Conservation (phyloP, 2,113 vertebrate species). For the Grammomys surdaster region DNA sequence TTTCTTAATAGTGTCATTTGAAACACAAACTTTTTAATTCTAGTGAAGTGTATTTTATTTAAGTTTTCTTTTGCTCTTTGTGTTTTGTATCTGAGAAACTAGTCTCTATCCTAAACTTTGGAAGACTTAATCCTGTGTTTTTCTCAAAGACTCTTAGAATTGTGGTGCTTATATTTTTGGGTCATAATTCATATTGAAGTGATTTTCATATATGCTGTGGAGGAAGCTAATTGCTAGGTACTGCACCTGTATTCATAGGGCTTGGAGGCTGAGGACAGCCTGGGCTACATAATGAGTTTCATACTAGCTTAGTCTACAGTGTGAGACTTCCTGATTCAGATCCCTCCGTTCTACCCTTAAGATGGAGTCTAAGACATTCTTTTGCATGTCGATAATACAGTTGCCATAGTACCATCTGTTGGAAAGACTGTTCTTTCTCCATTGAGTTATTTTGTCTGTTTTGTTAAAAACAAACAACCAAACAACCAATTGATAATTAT, state of each 20-base stretch:
- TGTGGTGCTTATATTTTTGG: constrained; percentile 17
- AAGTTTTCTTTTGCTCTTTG: neutral
- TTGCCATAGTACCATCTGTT: constrained; percentile 42
- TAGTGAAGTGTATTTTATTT: neutral
- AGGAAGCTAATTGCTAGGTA: neutral
- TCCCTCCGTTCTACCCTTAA: neutral
- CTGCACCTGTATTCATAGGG: neutral
- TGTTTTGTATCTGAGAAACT: neutral
- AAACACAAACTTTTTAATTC: constrained; percentile 25
- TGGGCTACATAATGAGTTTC: neutral
- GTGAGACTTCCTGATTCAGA: neutral
- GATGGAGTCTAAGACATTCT: constrained; percentile 10
- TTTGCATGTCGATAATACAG: neutral
- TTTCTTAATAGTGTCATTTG: neutral
- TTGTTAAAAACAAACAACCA: neutral
- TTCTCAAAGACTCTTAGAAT: neutral
- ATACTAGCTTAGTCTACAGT: neutral
- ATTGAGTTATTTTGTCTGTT: constrained; percentile 33
- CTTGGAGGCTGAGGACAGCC: neutral
- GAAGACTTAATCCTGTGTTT: neutral
- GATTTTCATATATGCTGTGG: constrained; percentile 40
- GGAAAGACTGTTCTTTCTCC: constrained; percentile 39
- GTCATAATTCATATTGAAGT: constrained; percentile 16
- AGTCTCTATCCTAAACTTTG: neutral
- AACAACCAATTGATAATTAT: constrained; percentile 6